Conservation (phyloP, 2,797 vertebrate genomes). For the Nyctibius grandis region DNA sequence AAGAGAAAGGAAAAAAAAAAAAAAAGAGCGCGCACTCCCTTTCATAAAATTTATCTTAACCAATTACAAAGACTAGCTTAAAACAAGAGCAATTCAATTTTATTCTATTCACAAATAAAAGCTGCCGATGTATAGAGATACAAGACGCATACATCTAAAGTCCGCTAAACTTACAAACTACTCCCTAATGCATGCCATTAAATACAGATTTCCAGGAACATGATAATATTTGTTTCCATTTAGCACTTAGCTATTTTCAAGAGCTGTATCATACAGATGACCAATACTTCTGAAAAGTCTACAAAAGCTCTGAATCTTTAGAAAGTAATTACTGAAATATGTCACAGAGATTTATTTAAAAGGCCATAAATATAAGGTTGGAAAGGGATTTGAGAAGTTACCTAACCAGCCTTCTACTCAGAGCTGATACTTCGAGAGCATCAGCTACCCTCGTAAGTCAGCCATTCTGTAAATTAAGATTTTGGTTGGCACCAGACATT, state of each 20-base stretch:
- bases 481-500: neutral
- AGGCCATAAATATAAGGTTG: neutral
- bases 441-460: neutral
- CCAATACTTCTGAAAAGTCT: neutral
- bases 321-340: neutral
- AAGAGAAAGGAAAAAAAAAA: too few relatives aligned
- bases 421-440: neutral
- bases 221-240: neutral
- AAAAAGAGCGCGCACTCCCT: neutral
- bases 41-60: neutral
- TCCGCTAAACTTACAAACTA: neutral
- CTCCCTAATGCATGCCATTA: neutral
- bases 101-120: neutral
- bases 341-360: neutral
- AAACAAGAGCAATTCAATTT: neutral
- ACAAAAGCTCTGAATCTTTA: neutral
- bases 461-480: neutral
- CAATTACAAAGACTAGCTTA: neutral
- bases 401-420: neutral
- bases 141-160: neutral
- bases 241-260: neutral
- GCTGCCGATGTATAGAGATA: neutral
- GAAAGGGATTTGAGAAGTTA: neutral
- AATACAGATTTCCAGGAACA: neutral
- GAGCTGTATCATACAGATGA: neutral